phyloP scores from a whole-genome alignment of 1,140 invertebrate genomes.

The Acromyrmex heyeri region DNA sequence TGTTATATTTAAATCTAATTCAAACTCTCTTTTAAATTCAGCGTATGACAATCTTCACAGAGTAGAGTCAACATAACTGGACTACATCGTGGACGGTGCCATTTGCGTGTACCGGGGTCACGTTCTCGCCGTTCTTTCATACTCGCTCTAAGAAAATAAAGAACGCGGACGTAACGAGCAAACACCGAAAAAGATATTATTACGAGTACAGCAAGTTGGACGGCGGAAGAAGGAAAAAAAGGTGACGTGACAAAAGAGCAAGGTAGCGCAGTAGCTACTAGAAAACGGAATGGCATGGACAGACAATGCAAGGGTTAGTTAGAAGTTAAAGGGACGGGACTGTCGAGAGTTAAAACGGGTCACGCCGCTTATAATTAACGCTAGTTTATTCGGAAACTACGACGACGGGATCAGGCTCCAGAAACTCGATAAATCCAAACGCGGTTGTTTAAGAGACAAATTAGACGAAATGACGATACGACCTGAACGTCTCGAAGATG shows the following conservation, averaged over 20 bases:
- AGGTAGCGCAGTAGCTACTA: neutral
- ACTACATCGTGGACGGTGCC: conserved; percentile 6
- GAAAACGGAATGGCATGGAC: conserved; percentile 48
- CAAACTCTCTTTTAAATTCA: conserved; percentile 38
- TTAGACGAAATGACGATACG: conserved; percentile 40
- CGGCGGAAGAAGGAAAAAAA: conserved; percentile 14
- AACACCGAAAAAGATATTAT: conserved; percentile 68
- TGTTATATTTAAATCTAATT: conserved; percentile 52
- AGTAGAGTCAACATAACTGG: conserved; percentile 32
- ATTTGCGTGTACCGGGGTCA: conserved; percentile 51
- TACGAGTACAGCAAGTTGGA: conserved; percentile 52
- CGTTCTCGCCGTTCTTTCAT: conserved; percentile 42
- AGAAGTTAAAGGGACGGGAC: conserved; percentile 17
- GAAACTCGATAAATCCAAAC: conserved; percentile 66
- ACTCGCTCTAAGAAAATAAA: conserved; percentile 45
- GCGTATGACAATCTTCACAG: conserved; percentile 14
- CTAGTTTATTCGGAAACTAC: conserved; percentile 55
- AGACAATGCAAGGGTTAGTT: conserved; percentile 60
- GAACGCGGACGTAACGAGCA: conserved; percentile 63
- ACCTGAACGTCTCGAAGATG: neutral
- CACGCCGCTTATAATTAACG: conserved; percentile 66
- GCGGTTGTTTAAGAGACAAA: conserved; percentile 67
- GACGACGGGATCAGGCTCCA: neutral
- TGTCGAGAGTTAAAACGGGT: conserved; percentile 34
- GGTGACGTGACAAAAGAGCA: neutral